A percentile compares a stretch with the other conserved stretches of the same genome.
These are phyloP conservation scores for Steinernema khuongi DNA, from an alignment of 1,140 invertebrate species.

Conservation along the genomic window DNA sequence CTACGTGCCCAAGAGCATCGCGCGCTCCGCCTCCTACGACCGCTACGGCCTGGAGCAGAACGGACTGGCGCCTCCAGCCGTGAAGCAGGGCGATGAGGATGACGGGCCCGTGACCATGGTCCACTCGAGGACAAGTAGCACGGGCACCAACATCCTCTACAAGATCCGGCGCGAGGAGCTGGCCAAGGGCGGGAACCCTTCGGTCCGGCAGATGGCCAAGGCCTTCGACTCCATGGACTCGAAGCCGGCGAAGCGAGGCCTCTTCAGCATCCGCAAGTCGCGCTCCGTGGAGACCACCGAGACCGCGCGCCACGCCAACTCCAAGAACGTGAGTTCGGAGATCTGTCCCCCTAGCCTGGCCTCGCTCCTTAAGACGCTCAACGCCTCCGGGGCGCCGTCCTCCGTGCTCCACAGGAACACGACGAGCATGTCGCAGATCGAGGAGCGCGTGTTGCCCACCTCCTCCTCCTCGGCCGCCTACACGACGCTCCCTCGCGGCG, in stretches of 20 bases:
- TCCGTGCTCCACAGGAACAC: conserved; percentile 29
- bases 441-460: conserved; percentile 6
- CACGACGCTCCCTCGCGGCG: conserved; percentile 45
- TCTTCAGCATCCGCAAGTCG: conserved; percentile 50
- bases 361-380: not conserved
- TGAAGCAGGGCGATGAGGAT: not conserved
- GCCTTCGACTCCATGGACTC: conserved; percentile 51
- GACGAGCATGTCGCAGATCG: conserved; percentile 35
- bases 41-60: conserved; percentile 17
- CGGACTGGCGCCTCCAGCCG: conserved; percentile 7
- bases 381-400: not conserved
- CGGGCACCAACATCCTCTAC: conserved; percentile 57
- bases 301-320: conserved; percentile 4
- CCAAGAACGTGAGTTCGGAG: not conserved
- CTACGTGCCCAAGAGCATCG: conserved; percentile 40
- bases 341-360: no score
- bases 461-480: conserved; percentile 23
- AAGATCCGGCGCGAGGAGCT: conserved; percentile 56
- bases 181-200: conserved; percentile 47
- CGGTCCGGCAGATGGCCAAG: conserved; percentile 49
- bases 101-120: not conserved
- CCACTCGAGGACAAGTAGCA: conserved; percentile 31
- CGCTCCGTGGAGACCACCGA: conserved; percentile 42
- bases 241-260: conserved; percentile 37
- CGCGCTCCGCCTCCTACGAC: conserved; percentile 34